These are phyloP conservation scores for Hetaerina americana DNA, from an alignment of 1,140 invertebrate genomes.

Conservation along the genomic window DNA sequence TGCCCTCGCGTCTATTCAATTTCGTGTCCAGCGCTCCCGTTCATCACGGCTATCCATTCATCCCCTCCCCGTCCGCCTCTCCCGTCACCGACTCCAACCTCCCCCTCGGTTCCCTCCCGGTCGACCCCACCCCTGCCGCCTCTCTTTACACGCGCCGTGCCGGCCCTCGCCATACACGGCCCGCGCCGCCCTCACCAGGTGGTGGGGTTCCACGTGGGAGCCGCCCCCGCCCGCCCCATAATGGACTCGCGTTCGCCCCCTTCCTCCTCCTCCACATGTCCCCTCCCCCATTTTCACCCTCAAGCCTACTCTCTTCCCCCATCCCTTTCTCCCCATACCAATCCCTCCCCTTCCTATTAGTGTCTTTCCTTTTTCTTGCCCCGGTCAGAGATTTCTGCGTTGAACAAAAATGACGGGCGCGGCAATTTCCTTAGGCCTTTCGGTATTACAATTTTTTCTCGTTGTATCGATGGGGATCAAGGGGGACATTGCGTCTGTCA, in stretches of 20 bases:
- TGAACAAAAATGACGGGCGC: background rate
- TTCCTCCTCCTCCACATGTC: background rate
- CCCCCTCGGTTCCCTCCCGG: background rate
- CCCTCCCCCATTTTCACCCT: background rate
- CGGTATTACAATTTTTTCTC: no score
- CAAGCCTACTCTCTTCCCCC: background rate
- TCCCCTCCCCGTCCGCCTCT: background rate
- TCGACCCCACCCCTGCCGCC: background rate
- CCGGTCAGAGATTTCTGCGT: no score
- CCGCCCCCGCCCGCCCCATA: background rate
- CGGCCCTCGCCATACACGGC: background rate
- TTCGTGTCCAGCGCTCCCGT: background rate
- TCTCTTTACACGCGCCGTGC: background rate
- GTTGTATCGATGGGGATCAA: no score
- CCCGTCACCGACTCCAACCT: background rate
- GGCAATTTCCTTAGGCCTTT: no score
- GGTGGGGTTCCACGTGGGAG: background rate
- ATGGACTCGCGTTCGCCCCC: background rate
- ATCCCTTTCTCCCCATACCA: background rate
- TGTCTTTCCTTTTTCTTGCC: background rate
- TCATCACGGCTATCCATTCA: background rate
- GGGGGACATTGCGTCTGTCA: no score
- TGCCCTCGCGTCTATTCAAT: background rate
- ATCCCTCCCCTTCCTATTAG: background rate
- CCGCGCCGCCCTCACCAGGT: background rate